phyloP scores from a whole-genome alignment of 2,797 vertebrate species.

The Poecilia picta region DNA sequence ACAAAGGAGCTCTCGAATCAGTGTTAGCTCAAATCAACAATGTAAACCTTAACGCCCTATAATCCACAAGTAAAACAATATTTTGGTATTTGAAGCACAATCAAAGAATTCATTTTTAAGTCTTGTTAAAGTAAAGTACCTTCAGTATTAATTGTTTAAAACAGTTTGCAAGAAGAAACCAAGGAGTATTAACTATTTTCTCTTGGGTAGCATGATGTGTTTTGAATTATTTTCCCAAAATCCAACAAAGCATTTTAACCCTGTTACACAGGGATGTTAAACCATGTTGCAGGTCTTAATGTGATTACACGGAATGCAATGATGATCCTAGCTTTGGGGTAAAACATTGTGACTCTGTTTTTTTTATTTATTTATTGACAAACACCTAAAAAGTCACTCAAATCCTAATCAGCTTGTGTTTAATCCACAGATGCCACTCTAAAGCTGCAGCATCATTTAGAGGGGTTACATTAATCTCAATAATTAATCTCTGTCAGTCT shows the following conservation, averaged over 20 bases:
- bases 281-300: background rate
- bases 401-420: background rate
- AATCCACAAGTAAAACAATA: background rate
- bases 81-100: background rate
- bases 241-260: background rate
- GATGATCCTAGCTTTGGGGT: conserved; percentile 3
- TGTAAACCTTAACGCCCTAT: background rate
- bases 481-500: background rate
- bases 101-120: background rate
- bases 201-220: background rate
- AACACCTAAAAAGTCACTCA: background rate
- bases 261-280: background rate
- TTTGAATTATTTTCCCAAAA: background rate
- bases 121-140: background rate
- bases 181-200: background rate
- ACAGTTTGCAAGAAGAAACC: background rate
- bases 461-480: background rate
- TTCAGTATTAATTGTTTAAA: background rate
- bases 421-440: conserved; percentile 1
- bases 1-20: background rate
- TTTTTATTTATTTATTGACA: background rate
- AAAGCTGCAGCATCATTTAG: background rate
- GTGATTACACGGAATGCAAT: background rate
- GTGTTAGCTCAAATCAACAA: background rate
- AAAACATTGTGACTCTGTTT: background rate